These are phyloP conservation scores for Oxytorus armatus DNA, from an alignment of 2,888 invertebrate genomes.

Conservation along the genomic window DNA sequence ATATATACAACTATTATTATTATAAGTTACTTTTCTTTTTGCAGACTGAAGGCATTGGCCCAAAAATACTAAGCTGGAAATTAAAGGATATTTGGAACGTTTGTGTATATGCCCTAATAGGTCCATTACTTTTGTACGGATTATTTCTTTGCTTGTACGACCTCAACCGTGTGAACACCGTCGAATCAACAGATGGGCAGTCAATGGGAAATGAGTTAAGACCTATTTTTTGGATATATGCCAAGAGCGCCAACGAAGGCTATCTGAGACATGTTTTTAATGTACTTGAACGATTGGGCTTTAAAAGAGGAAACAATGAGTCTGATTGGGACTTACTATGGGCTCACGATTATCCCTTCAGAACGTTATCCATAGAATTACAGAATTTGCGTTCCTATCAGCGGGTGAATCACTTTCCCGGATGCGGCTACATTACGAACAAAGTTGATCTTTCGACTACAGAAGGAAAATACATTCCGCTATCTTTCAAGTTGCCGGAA, in stretches of 20 bases:
- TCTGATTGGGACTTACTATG: conserved; percentile 94
- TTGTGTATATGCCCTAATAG: conserved; percentile 72
- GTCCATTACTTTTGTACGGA: conserved; percentile 74
- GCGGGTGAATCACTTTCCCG: conserved; percentile 97
- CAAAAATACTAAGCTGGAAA: conserved; percentile 72
- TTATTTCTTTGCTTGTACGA: conserved; percentile 69
- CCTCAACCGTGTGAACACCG: conserved; percentile 21
- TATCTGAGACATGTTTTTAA: conserved; percentile 92
- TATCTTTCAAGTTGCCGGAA: conserved; percentile 94
- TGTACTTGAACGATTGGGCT: conserved; percentile 92
- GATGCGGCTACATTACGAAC: conserved; percentile 96
- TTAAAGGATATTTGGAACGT: conserved; percentile 75
- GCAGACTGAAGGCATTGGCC: conserved; percentile 12
- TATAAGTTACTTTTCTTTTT: conserved; percentile 22
- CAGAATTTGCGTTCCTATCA: conserved; percentile 89
- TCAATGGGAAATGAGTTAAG: conserved; percentile 68
- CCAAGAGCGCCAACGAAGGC: conserved; percentile 86
- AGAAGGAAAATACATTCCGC: conserved; percentile 92
- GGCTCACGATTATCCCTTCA: conserved; percentile 97
- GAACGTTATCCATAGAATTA: conserved; percentile 86
- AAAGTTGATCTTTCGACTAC: conserved; percentile 95
- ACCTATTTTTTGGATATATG: conserved; percentile 87
- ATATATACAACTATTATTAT: too few species aligned
- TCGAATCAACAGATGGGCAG: background rate
- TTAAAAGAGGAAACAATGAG: conserved; percentile 86